Conservation (phyloP, 2,888 invertebrate species). For the Lithosia quadra region DNA sequence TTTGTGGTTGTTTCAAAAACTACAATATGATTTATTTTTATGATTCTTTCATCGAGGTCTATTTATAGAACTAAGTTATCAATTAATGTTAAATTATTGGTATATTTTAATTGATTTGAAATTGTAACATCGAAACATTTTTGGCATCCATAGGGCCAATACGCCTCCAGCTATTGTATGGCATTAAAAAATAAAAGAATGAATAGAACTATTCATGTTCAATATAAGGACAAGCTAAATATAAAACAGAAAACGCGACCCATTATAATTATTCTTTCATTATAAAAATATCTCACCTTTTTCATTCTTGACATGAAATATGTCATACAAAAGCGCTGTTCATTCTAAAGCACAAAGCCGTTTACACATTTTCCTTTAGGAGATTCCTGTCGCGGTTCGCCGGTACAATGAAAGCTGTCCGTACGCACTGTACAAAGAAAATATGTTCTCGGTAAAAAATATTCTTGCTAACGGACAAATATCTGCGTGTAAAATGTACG, state of each 20-base stretch:
- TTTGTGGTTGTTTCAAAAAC: too few species aligned
- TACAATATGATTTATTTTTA: too few species aligned
- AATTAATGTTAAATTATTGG: too few species aligned
- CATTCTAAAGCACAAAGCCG: conserved; percentile 34
- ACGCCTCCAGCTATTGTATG: too few species aligned
- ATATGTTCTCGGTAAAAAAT: conserved; percentile 36
- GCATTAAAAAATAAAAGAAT: too few species aligned
- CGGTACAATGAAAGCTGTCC: conserved; percentile 39
- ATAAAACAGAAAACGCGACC: neutral
- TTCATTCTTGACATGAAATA: conserved; percentile 11
- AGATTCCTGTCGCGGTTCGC: conserved; percentile 34
- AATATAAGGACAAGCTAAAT: too few species aligned
- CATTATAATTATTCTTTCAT: conserved; percentile 3
- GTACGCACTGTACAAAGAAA: conserved; percentile 37
- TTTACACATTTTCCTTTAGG: conserved; percentile 32
- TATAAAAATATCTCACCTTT: neutral
- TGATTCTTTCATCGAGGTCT: too few species aligned
- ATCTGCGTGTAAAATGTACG: conserved; percentile 14
- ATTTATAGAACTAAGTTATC: too few species aligned
- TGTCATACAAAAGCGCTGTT: conserved; percentile 26
- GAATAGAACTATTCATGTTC: neutral
- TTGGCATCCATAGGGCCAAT: too few species aligned
- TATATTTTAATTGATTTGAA: too few species aligned
- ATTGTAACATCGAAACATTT: too few species aligned
- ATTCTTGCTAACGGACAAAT: conserved; percentile 7